Base-by-base conservation (phyloP, 2,113 vertebrate genomes). In the Anolis sagrei region DNA sequence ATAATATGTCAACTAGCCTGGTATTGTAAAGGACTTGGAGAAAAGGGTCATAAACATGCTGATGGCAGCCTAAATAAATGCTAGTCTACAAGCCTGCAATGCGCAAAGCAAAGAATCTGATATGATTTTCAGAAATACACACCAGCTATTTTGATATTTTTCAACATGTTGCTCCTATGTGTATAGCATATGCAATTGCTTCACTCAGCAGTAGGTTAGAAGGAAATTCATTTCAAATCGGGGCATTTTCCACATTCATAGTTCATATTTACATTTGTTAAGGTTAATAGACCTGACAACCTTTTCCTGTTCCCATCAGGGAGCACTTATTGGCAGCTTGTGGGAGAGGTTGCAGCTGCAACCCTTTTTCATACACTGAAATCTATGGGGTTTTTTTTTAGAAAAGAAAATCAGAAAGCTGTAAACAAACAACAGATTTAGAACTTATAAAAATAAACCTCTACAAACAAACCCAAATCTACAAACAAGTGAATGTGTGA, bases 281-380 rank as follows among this genome's bases (percentile, higher is more conserved):
- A 93, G 93, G 93, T 95, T 96, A 95, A 96, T 93, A 93, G 93
- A 92, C 85, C 92, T 92, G 93, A 93, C 92, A 95, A 90, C 88
- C 91, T 94, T 92, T 94, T 93, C 87, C 82, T 94, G 90, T 93
- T 96, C 91, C 93, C 93, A 93, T 92, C 87, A 92, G 89, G 91
- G 86, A 94, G 88, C 86, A 87, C 62, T 75, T 88, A 85, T 79
- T 92, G 87, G 88, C 76, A 92, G 86, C 81, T 75, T 0, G 5
- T 79, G 81, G 87, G 84, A 92, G 72, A 74, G 77, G 87, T 16
- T 51, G 89, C 85, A 90, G 87, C 88, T 64, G 72, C 36, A 48
- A 23, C 79, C 87, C 72, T 91, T 93, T 77, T 89, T 78, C 23
- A 83, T 79, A 76, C 84, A 89, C 88, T 39, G 69, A 78, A 79